Percentiles rank a stretch among this genome's conserved stretches.
phyloP scores from a whole-genome alignment of 2,888 invertebrate species.

The Steromphala cineraria region DNA sequence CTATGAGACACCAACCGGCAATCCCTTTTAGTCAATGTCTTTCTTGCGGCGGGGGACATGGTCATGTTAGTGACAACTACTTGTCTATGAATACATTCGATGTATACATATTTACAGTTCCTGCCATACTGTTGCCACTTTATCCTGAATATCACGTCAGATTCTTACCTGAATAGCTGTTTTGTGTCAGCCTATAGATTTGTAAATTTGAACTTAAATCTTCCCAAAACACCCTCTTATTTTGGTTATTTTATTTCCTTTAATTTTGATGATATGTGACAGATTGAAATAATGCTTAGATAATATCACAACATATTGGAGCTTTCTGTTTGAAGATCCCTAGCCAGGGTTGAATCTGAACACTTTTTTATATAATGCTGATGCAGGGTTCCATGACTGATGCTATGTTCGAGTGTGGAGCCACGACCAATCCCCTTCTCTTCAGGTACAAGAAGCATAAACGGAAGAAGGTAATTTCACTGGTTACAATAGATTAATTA shows the following conservation, averaged over 20 bases:
- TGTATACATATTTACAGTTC: neutral
- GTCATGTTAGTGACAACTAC: neutral
- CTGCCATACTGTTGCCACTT: neutral
- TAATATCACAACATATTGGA: neutral
- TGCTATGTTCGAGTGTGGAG: slow-evolving; percentile 72
- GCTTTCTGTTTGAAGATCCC: neutral
- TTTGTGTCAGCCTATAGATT: neutral
- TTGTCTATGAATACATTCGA: neutral
- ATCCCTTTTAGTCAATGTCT: no score
- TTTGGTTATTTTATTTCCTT: no score
- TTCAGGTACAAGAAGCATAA: slow-evolving; percentile 79
- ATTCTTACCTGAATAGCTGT: no score
- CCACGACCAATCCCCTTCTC: slow-evolving; percentile 80
- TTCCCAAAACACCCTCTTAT: neutral
- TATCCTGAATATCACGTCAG: neutral
- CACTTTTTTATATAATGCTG: neutral
- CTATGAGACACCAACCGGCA: no score
- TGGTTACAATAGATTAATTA: no score
- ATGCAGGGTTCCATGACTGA: slow-evolving; percentile 74
- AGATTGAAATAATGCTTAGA: neutral
- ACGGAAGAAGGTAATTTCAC: slow-evolving; percentile 73
- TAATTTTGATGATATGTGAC: no score
- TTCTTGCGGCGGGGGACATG: no score
- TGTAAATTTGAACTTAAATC: neutral
- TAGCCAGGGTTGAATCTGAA: no score